Base-by-base conservation (phyloP, 2,888 invertebrate species). In the Linnaemya vulpina region DNA sequence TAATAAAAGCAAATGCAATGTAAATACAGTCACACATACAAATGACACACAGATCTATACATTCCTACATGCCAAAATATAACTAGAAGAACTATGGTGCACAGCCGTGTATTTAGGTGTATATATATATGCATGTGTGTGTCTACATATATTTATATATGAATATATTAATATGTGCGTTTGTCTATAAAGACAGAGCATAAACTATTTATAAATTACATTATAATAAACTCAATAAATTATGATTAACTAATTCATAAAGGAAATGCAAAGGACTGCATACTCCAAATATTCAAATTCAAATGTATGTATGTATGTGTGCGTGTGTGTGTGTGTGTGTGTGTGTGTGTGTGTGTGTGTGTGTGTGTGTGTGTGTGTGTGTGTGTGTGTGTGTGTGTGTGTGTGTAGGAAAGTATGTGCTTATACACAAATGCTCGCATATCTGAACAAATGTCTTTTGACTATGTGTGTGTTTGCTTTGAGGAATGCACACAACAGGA, bases 221-320 rank as follows among this genome's bases (percentile, higher is more conserved):
- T 81, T 81, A 62, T 78, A 79, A 85, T 85, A 79, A 85, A 85
- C 78, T 82, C 75, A 82, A 82, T 85, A 85, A 85, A 85, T 85
- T 82, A 82, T 85, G 78, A 85, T 85, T 82, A 82, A 85, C 75
- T 74, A 81, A 75, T 81, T 73, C 62, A 74, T 49, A 77, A 81
- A 84, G 75, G 76, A 80, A 68, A 84, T 82, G 65, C 80, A 75
- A 67, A 78, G 65, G 75, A 79, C 78, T 65, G 71, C 78, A 82
- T 73, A 51, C 65, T 60, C 70, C 9, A 68, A 68, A 73, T 68
- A 70, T 38, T 62, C 38, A 74, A 77, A 78, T 46, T 55, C 51
- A 3, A 17, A 20, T 15, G 40, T 58, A 10, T 3, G n/a, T 25
- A 8, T 17, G n/a, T 25, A 25, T 53, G 15, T 9, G 15, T 51